Evolutionary conservation across 2,797 vertebrate species (phyloP), one percentile per base, ranked within the genome.

Genomic region (Myotis daubentonii): DNA sequence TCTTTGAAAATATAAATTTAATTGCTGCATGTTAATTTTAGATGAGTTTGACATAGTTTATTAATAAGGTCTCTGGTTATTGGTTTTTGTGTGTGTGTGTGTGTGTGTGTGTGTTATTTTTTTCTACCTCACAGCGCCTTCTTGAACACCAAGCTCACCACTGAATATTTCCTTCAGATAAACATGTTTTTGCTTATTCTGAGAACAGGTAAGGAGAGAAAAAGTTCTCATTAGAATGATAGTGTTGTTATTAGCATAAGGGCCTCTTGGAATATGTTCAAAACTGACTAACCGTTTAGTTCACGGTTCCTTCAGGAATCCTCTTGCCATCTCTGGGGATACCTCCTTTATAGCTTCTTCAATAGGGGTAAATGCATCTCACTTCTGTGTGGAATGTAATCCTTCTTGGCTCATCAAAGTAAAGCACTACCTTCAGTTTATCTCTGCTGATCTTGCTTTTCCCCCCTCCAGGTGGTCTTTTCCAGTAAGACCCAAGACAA

Each of bases 1-100:
- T 85, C 36, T 88, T 78, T 51, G 22, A 92, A 95, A 74, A 81
- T 78, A 80, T 19, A 66, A 78, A 47, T 91, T 71, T 68, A 85
- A 70, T 91, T 28, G 68, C 5, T 87, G 33, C 41, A 49, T 70
- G 60, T 68, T 78, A 44, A 79, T 65, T 25, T 71, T 88, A 41
- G 55, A 62, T 86, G 41, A 68, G 1, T n/a, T 11, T 55, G 1
- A 7, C 28, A 57, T 9, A 19, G 6, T 20, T 95, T 75, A 85
- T 49, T 88, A 53, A 47, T 85, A 19, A 87, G 44, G 4, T 23
- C 8, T 79, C 53, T 78, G 16, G 51, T 79, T 22, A 84, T 22
- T 80, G 7, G 33, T 81, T 51, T 68, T 60, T 36, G 0, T 47
- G 41, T 44, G 8, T 44, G 44, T 55, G 19, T 36, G 0, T 47